Conservation (phyloP, 2,797 vertebrate species). For the Acrocephalus scirpaceus region DNA sequence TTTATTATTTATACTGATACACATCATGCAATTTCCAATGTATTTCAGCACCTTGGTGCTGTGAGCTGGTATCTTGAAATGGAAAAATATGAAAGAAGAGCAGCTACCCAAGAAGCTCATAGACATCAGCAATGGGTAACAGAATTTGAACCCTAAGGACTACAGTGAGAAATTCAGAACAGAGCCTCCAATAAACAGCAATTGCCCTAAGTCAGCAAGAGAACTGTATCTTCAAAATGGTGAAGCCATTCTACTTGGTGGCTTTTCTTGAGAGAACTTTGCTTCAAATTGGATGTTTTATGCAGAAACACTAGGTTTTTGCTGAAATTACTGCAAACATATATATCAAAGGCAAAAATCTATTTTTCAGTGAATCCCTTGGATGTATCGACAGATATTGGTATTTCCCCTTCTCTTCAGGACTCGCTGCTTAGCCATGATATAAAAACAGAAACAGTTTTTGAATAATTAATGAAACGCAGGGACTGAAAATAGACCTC, state of each 20-base stretch:
- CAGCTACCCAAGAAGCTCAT: background rate
- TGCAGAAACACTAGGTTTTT: background rate
- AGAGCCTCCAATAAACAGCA: background rate
- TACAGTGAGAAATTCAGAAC: background rate
- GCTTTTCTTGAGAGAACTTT: background rate
- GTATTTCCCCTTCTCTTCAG: background rate
- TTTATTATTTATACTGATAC: background rate
- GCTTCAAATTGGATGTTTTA: background rate
- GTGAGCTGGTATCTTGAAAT: background rate
- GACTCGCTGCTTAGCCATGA: background rate
- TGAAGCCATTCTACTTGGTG: background rate
- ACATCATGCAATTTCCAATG: background rate
- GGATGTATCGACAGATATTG: background rate
- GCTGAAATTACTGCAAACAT: background rate
- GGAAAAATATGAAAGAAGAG: background rate
- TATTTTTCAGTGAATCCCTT: background rate
- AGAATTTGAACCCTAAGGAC: background rate
- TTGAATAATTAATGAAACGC: conserved; percentile 44
- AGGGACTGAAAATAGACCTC: conserved; percentile 7
- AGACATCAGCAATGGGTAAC: background rate
- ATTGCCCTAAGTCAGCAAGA: background rate
- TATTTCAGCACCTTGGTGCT: background rate
- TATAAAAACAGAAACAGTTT: conserved; percentile 20
- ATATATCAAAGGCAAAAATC: background rate
- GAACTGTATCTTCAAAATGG: background rate